Evolutionary conservation across 2,113 vertebrate species (phyloP), one percentile per base, ranked within the genome.

Genomic region (Hippopotamus amphibius): DNA sequence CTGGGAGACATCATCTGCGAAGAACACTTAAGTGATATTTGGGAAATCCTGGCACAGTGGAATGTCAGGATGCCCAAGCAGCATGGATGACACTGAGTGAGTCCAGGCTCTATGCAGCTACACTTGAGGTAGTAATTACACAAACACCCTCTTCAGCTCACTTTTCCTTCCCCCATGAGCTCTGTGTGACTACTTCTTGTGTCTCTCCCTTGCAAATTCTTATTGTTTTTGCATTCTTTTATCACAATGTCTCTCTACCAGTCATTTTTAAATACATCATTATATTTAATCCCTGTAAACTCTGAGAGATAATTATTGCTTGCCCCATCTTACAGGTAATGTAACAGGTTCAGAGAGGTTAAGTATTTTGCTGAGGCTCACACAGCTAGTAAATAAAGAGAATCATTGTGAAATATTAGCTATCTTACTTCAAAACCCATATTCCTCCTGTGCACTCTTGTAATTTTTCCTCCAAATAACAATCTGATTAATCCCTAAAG

Each of bases 191-290:
- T 68, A 8, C 74, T 63, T 85, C 83, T 88, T 30, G 53, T 46
- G 7, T 59, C 48, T 95, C 11, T 13, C 37, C 37, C 14, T 48
- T 63, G 33, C 8, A 55, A 48, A 76, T 76, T 93, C 71, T 69
- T 53, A 17, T 26, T 4, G 30, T 79, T 88, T 48, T 41, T 93
- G 53, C 22, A 24, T 85, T 81, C 14, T 72, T 88, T 63, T 69
- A 63, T 81, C 8, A 89, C 48, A 81, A 2, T 65, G 24, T 55
- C 15, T 81, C 13, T 85, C 50, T 13, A 24, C 22, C 61, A 63
- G 6, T 81, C 65, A 81, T 50, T 94, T 94, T 95, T 37, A 93
- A 80, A 69, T 72, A 46, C 37, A 55, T 76, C 33, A 76, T 90
- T 21, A 41, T 19, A 53, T 72, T 89, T 86, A 95, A 90, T 43